These are phyloP conservation scores for Pristionchus exspectatus DNA, from an alignment of 2,888 invertebrate species.

Conservation along the genomic window DNA sequence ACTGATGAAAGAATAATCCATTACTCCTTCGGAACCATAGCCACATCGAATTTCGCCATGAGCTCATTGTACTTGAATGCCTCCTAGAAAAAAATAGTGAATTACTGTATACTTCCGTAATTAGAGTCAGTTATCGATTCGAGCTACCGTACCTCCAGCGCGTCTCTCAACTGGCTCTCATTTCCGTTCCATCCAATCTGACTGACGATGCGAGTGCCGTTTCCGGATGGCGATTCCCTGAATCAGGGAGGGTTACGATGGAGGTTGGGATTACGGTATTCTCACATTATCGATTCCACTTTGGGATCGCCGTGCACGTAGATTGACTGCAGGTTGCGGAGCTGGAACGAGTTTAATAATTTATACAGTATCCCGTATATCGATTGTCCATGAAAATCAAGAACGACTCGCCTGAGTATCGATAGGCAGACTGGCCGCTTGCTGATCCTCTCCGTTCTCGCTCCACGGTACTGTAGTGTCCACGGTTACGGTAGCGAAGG, in stretches of 20 bases:
- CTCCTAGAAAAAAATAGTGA: constrained; percentile 17
- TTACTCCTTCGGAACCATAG: background rate
- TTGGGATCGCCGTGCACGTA: constrained; percentile 41
- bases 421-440: constrained; percentile 46
- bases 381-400: background rate
- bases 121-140: background rate
- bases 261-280: background rate
- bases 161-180: constrained; percentile 29
- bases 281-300: background rate
- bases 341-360: background rate
- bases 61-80: constrained; percentile 43
- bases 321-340: constrained; percentile 33
- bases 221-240: background rate
- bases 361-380: background rate
- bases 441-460: constrained; percentile 46
- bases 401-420: constrained; percentile 18
- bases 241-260: background rate
- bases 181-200: constrained; percentile 40
- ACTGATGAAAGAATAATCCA: background rate
- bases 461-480: constrained; percentile 51
- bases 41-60: constrained; percentile 33
- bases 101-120: background rate
- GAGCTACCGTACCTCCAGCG: constrained; percentile 19
- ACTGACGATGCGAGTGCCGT: constrained; percentile 8
- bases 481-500: constrained; percentile 49